A percentile compares a stretch with the other conserved stretches of the same genome.
Conservation (phyloP, 2,797 vertebrate genomes). For the Rhinogobio ventralis region DNA sequence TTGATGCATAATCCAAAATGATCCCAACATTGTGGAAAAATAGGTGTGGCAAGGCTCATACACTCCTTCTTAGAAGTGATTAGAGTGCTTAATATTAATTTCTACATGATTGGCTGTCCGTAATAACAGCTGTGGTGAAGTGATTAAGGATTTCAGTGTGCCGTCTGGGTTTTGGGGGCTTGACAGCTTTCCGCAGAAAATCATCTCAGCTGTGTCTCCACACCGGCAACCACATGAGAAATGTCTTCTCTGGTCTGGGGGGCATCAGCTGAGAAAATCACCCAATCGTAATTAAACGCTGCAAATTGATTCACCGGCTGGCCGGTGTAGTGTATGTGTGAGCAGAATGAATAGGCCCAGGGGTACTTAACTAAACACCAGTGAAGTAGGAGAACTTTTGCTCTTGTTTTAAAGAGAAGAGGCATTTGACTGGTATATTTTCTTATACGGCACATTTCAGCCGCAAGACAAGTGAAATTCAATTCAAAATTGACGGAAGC, state of each 20-base stretch:
- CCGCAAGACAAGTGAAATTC: constrained; percentile 25
- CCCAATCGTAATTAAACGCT: constrained; percentile 58
- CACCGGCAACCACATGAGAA: constrained; percentile 8
- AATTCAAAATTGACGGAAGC: constrained; percentile 30
- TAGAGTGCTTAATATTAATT: constrained; percentile 6
- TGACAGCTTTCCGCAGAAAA: constrained; percentile 53
- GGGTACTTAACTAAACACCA: constrained; percentile 54
- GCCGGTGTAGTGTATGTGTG: not conserved
- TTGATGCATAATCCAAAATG: not conserved
- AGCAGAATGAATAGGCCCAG: constrained; percentile 49
- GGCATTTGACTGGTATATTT: constrained; percentile 16
- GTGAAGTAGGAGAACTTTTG: constrained; percentile 45
- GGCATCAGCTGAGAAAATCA: constrained; percentile 57
- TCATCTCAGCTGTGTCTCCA: constrained; percentile 46
- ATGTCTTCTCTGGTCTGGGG: constrained; percentile 33
- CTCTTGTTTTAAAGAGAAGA: constrained; percentile 27
- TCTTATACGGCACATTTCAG: constrained; percentile 4
- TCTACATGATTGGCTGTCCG: constrained; percentile 1
- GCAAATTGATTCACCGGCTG: constrained; percentile 58
- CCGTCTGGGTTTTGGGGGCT: constrained; percentile 36
- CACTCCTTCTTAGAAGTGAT: not conserved
- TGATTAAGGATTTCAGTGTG: constrained; percentile 52
- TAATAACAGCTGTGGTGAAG: constrained; percentile 49
- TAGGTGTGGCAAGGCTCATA: not conserved
- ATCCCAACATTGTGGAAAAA: not conserved